Evolutionary conservation across 1,140 invertebrate species (phyloP), one percentile per base, ranked within the genome.

Genomic region (Gonioctena quinquepunctata): DNA sequence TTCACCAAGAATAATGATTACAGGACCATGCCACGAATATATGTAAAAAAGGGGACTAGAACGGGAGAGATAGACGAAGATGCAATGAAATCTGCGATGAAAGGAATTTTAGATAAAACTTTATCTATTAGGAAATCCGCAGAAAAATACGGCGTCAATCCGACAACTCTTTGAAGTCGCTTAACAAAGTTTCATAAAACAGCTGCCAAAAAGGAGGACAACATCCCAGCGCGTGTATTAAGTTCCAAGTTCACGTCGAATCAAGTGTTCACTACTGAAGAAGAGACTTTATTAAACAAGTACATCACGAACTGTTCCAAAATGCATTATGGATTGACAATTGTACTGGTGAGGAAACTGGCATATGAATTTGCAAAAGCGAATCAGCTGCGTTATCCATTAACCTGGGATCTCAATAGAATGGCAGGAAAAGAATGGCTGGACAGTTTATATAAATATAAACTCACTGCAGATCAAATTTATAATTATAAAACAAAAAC

Each of bases 401-500:
- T 21, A 21, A 66, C 50, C 25, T 69, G 67, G 33, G 21, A 63
- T 19, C 21, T 63, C 63, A 63, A 62, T 54, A 23, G 65, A 69
- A 69, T 69, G 2, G 68, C 50, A 3, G 68, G 68, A 18, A 48
- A 67, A 59, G 62, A 70, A 26, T 70, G 50, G 62, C 66, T 70
- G 18, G 33, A 71, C 8, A 25, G 66, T 7, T 66, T 33, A 8
- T 22, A 25, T 16, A 16, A 28, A 76, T 56, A 80, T 78, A 75
- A 78, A 19, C 81, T 83, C 70, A 52, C 73, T 75, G 66, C 75
- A 16, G 57, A 68, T 33, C 59, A 13, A 16, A 66, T 66, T 28
- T 66, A n/a, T 66, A 66, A 66, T 19, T 66, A 21, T 49, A 33
- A 64, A 13, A n/a, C 72, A 76, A 63, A 83, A 80, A 78, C 80